Evolutionary conservation across 2,113 vertebrate genomes (phyloP).

Genomic region (Urocynchramus pylzowi): DNA sequence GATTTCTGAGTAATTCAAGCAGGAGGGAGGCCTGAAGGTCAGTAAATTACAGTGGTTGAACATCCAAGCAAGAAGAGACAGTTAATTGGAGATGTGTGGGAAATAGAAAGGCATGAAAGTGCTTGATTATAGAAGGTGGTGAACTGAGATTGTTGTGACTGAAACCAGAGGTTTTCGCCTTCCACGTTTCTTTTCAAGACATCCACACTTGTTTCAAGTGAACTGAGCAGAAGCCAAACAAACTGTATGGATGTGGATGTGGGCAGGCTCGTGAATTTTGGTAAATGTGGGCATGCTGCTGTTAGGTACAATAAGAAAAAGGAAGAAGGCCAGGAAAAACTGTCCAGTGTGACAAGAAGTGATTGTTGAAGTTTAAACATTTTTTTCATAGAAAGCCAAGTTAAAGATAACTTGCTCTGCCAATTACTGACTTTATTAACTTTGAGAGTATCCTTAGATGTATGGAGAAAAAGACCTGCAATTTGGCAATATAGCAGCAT

Average conservation of each 20-base stretch:
- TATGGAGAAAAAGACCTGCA: conserved; percentile 9
- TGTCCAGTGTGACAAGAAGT: not conserved
- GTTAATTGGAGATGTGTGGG: not conserved
- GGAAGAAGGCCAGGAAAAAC: not conserved
- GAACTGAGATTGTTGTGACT: not conserved
- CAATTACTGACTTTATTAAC: conserved; percentile 29
- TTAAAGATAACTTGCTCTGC: not conserved
- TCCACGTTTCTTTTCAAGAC: not conserved
- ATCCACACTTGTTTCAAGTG: not conserved
- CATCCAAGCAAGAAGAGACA: not conserved
- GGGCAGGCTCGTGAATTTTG: not conserved
- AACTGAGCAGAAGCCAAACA: not conserved
- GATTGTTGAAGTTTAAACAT: not conserved
- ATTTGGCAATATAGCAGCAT: conserved; percentile 49
- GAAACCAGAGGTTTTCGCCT: not conserved
- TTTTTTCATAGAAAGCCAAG: not conserved
- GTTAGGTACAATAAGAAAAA: not conserved
- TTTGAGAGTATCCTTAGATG: conserved; percentile 4
- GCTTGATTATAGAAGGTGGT: not conserved
- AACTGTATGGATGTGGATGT: not conserved
- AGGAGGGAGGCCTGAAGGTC: not conserved
- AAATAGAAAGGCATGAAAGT: not conserved
- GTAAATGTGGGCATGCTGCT: not conserved
- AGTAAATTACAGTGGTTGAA: not conserved
- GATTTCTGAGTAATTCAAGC: not conserved